These are phyloP conservation scores for Monomorium pharaonis DNA, from an alignment of 1,140 invertebrate species.

Conservation along the genomic window DNA sequence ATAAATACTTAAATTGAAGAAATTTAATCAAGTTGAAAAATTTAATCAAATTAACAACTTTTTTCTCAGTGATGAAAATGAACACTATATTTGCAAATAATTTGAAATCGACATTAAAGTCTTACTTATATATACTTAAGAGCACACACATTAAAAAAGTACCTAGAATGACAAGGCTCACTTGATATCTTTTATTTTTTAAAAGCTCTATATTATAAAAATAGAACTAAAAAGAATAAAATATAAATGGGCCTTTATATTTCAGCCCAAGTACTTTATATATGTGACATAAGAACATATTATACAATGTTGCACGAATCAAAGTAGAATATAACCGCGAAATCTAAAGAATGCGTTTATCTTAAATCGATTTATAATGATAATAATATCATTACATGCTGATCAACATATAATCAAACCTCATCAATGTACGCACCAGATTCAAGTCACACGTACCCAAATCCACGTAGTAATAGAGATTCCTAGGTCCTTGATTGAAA, in stretches of 20 bases:
- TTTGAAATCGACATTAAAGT: not conserved
- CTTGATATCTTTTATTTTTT: too few relatives aligned
- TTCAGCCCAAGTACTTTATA: too few relatives aligned
- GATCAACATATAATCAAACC: conserved; percentile 1
- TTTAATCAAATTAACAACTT: too few relatives aligned
- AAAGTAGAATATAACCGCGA: not conserved
- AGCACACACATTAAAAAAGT: too few relatives aligned
- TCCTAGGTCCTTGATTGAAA: not conserved
- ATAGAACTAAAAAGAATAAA: too few relatives aligned
- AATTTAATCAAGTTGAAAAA: too few relatives aligned
- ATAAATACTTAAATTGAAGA: too few relatives aligned
- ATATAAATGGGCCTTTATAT: too few relatives aligned
- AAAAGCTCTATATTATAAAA: too few relatives aligned
- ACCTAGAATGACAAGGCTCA: too few relatives aligned
- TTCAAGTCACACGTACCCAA: not conserved
- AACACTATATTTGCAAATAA: not conserved
- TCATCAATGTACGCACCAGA: not conserved
- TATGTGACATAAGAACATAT: not conserved
- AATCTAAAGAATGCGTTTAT: not conserved
- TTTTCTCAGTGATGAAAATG: too few relatives aligned
- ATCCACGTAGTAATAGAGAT: not conserved
- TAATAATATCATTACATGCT: too few relatives aligned
- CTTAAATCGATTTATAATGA: not conserved
- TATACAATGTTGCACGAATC: not conserved
- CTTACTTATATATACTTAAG: not conserved